Evolutionary conservation across 2,113 vertebrate species (phyloP).

Genomic region (Gadus chalcogrammus): DNA sequence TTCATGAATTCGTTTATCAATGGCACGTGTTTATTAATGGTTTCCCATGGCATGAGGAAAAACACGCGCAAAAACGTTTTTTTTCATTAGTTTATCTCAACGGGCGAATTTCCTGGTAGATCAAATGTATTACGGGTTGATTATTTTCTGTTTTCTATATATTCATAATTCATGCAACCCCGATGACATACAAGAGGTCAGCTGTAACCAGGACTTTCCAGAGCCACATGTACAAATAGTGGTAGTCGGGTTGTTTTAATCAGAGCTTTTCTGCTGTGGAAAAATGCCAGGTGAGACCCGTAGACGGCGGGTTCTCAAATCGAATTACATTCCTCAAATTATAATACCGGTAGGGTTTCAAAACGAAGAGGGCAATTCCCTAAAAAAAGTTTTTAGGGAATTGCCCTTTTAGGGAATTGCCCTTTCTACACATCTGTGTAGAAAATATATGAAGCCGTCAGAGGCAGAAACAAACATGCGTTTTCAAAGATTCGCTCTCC

Average conservation of each 20-base stretch:
- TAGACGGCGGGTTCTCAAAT: conserved; percentile 2
- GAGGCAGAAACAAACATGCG: not conserved
- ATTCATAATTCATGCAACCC: too few species aligned
- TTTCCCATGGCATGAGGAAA: too few species aligned
- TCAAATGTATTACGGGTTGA: too few species aligned
- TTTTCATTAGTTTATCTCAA: not conserved
- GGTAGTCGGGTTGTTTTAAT: conserved; percentile 26
- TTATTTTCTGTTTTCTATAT: too few species aligned
- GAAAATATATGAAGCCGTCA: not conserved
- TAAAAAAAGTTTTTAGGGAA: not conserved
- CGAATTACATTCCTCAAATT: conserved; percentile 27
- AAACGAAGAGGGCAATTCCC: conserved; percentile 5
- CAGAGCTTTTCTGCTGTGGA: conserved; percentile 29
- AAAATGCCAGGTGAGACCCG: not conserved
- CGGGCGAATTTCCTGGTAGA: too few species aligned
- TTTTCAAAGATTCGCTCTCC: conserved; percentile 27
- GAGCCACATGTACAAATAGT: not conserved
- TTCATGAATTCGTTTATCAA: not conserved
- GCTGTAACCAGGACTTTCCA: not conserved
- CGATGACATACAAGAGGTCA: not conserved
- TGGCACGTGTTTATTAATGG: too few species aligned
- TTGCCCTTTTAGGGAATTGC: too few species aligned
- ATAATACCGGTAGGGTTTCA: conserved; percentile 16
- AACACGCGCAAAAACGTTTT: not conserved
- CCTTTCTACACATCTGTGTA: not conserved